Evolutionary conservation across 2,888 invertebrate genomes (phyloP).

Genomic region (Drosophila sordidula): DNA sequence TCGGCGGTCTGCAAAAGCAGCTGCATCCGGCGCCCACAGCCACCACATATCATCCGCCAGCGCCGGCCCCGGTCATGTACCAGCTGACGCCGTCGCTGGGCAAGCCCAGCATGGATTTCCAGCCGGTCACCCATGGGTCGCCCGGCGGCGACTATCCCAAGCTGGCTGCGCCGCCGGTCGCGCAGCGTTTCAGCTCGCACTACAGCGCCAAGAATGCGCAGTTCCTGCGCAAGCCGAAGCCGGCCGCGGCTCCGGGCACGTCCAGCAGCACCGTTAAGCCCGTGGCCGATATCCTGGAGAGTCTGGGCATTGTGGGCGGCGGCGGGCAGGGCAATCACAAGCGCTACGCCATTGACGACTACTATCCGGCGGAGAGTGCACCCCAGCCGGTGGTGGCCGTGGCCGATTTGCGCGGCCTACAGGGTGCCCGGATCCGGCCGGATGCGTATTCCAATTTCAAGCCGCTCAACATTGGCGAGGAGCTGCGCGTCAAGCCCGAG

Average conservation of each 20-base stretch:
- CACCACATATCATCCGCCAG: constrained; percentile 79
- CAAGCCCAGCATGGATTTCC: constrained; percentile 61
- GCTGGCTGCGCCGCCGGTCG: constrained; percentile 15
- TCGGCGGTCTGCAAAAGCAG: constrained; percentile 56
- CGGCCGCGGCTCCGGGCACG: constrained; percentile 37
- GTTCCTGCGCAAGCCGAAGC: constrained; percentile 69
- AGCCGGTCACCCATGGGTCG: constrained; percentile 58
- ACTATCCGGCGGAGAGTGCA: constrained; percentile 79
- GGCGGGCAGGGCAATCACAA: constrained; percentile 58
- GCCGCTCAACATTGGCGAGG: constrained; percentile 83
- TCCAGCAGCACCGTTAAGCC: constrained; percentile 70
- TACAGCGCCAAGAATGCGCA: constrained; percentile 84
- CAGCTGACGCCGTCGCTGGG: constrained; percentile 63
- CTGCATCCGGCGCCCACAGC: constrained; percentile 66
- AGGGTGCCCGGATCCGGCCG: constrained; percentile 77
- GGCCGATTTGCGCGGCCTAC: constrained; percentile 77
- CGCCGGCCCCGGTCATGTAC: constrained; percentile 67
- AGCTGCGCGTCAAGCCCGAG: constrained; percentile 82
- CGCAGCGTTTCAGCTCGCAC: constrained; percentile 84
- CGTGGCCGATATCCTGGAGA: constrained; percentile 80
- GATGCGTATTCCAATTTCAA: constrained; percentile 85
- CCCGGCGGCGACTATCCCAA: constrained; percentile 33
- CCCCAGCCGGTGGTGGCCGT: constrained; percentile 79
- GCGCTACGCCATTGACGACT: constrained; percentile 75
- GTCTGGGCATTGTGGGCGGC: constrained; percentile 82